Conservation (phyloP, 2,888 invertebrate genomes). For the Esperia sulphurella region DNA sequence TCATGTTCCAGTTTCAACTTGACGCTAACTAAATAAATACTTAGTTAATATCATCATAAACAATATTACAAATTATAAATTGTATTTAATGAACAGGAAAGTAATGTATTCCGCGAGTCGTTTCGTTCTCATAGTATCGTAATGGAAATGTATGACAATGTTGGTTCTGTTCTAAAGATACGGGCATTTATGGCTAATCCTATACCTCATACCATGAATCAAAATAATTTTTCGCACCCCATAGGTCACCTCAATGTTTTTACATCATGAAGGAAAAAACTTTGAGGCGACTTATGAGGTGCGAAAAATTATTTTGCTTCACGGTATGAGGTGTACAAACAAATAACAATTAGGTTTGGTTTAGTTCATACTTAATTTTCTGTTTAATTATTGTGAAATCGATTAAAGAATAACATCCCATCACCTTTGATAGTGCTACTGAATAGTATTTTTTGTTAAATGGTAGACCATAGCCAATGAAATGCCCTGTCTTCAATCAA, state of each 20-base stretch:
- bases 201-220: too few relatives aligned
- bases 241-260: too few relatives aligned
- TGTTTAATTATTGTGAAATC: too few relatives aligned
- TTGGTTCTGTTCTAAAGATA: slow-evolving; percentile 10
- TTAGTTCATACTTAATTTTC: too few relatives aligned
- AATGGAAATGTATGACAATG: slow-evolving; percentile 26
- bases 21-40: slow-evolving; percentile 69
- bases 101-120: slow-evolving; percentile 16
- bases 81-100: slow-evolving; percentile 27
- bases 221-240: too few relatives aligned
- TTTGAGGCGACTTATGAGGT: too few relatives aligned
- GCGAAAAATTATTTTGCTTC: too few relatives aligned
- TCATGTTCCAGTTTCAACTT: slow-evolving; percentile 16
- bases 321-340: too few relatives aligned
- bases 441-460: too few relatives aligned
- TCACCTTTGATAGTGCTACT: too few relatives aligned
- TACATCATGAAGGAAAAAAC: too few relatives aligned
- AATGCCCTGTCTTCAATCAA: slow-evolving; percentile 31
- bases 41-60: slow-evolving; percentile 66
- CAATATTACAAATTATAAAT: slow-evolving; percentile 48
- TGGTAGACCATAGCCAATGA: slow-evolving; percentile 10
- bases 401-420: too few relatives aligned
- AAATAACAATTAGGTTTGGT: not conserved
- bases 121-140: slow-evolving; percentile 18
- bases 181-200: slow-evolving; percentile 20